phyloP scores from a whole-genome alignment of 2,888 invertebrate genomes.

The Latheticus oryzae region DNA sequence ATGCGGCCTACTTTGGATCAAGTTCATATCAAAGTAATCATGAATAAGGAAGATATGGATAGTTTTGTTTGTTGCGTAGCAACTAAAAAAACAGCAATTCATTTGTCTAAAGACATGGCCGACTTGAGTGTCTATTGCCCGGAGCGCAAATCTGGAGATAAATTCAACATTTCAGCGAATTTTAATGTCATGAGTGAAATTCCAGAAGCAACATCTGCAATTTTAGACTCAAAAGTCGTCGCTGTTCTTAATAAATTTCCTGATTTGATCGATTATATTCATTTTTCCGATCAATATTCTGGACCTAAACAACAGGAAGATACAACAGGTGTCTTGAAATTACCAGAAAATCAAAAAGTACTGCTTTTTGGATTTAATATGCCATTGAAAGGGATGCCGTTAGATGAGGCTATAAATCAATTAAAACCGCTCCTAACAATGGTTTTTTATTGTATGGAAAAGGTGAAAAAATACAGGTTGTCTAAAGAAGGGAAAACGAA shows the following conservation, averaged over 20 bases:
- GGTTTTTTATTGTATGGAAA: slow-evolving; percentile 93
- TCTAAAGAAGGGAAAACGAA: slow-evolving; percentile 91
- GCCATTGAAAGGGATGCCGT: slow-evolving; percentile 73
- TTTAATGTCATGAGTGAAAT: slow-evolving; percentile 86
- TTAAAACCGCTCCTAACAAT: slow-evolving; percentile 86
- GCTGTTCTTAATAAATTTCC: slow-evolving; percentile 85
- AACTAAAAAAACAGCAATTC: slow-evolving; percentile 86
- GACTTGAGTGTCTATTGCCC: slow-evolving; percentile 74
- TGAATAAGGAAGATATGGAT: slow-evolving; percentile 93
- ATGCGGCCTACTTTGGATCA: slow-evolving; percentile 90
- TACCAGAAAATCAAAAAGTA: slow-evolving; percentile 68
- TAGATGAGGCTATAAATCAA: slow-evolving; percentile 79
- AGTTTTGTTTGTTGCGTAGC: slow-evolving; percentile 93
- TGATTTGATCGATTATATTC: slow-evolving; percentile 91
- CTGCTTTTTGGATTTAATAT: slow-evolving; percentile 85
- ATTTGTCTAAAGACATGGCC: slow-evolving; percentile 90
- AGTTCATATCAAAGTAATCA: slow-evolving; percentile 84
- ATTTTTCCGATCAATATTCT: slow-evolving; percentile 96
- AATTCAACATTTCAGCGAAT: slow-evolving; percentile 65
- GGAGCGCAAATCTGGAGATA: slow-evolving; percentile 61
- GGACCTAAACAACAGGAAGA: slow-evolving; percentile 88
- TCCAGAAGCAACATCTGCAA: slow-evolving; percentile 84
- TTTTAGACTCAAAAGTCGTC: slow-evolving; percentile 85
- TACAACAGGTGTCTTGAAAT: slow-evolving; percentile 66
- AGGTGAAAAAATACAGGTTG: slow-evolving; percentile 85